These are phyloP conservation scores for Euphydryas editha DNA, from an alignment of 2,888 invertebrate genomes.

Conservation along the genomic window DNA sequence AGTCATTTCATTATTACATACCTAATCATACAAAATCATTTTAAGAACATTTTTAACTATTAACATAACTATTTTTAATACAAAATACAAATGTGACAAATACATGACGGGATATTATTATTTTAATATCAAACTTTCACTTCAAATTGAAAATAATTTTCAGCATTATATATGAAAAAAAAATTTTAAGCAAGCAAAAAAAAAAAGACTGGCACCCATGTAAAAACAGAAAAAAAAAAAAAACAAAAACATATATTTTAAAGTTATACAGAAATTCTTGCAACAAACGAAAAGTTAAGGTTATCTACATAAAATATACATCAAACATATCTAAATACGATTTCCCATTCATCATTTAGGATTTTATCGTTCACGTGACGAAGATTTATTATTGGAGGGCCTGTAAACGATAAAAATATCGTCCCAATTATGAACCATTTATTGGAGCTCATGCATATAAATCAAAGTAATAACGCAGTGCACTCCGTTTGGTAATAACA, in stretches of 20 bases:
- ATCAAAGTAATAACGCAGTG: conserved; percentile 66
- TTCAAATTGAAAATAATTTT: conserved; percentile 21
- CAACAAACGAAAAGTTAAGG: conserved; percentile 26
- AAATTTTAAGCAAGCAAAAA: too few species aligned
- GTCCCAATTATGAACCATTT: conserved; percentile 73
- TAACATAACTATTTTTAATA: too few species aligned
- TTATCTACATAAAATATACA: conserved; percentile 42
- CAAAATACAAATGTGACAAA: too few species aligned
- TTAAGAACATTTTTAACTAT: too few species aligned
- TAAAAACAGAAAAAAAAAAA: too few species aligned
- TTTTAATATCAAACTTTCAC: too few species aligned
- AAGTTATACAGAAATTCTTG: conserved; percentile 20
- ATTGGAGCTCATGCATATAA: conserved; percentile 75
- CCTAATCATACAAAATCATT: background rate
- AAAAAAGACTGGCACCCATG: too few species aligned
- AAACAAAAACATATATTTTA: background rate
- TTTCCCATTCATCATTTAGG: conserved; percentile 47
- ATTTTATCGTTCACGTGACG: conserved; percentile 54
- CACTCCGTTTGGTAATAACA: conserved; percentile 63
- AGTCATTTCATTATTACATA: background rate
- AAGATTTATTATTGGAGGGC: conserved; percentile 64
- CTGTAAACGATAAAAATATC: conserved; percentile 61
- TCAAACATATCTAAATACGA: conserved; percentile 41
- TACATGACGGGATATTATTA: too few species aligned
- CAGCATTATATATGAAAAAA: background rate